Conservation (phyloP, 2,113 vertebrate genomes). For the Larimichthys polyactis region DNA sequence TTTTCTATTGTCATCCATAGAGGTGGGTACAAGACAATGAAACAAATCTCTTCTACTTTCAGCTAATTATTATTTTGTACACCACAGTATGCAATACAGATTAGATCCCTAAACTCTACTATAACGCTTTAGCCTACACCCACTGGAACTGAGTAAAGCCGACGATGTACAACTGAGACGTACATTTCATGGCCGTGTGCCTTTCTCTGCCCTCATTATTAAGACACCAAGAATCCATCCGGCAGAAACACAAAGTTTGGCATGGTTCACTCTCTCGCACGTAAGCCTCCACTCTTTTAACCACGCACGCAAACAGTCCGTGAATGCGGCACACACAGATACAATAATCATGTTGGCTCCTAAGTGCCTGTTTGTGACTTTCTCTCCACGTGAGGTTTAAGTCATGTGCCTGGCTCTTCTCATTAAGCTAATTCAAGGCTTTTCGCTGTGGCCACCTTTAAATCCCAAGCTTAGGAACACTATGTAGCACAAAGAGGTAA, state of each 20-base stretch:
- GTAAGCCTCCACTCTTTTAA: background rate
- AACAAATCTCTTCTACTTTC: background rate
- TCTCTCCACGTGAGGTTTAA: constrained; percentile 68
- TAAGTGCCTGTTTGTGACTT: constrained; percentile 36
- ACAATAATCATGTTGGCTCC: constrained; percentile 24
- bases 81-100: background rate
- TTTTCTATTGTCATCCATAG: background rate
- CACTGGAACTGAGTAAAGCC: background rate
- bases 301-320: background rate
- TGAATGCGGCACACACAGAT: background rate
- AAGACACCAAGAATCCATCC: constrained; percentile 16
- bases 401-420: constrained; percentile 64
- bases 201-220: constrained; percentile 40
- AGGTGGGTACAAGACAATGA: background rate
- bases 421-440: constrained; percentile 80
- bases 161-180: background rate
- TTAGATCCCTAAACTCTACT: background rate
- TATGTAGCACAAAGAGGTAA: constrained; percentile 59
- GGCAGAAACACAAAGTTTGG: background rate
- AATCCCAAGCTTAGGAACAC: constrained; percentile 73
- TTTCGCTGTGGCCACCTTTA: constrained; percentile 64
- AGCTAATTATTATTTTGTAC: constrained; percentile 5
- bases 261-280: background rate
- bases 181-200: constrained; percentile 6
- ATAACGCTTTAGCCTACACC: background rate